Evolutionary conservation across 1,140 invertebrate genomes (phyloP), one percentile per base, ranked within the genome.

Genomic region (Carposina sasakii): DNA sequence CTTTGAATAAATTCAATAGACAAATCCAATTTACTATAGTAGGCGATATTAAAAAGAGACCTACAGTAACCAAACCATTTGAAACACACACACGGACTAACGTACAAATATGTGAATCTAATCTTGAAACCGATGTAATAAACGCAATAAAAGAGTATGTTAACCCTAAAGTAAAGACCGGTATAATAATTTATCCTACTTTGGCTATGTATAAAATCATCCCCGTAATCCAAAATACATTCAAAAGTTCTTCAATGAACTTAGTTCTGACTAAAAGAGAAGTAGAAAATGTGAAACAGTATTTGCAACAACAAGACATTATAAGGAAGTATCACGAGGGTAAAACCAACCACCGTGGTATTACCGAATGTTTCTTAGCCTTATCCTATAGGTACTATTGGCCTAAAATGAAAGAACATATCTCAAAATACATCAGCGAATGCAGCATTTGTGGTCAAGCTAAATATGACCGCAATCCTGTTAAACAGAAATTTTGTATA

Each of bases 81-180:
- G 26, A 28, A 6, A 28, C 6, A 8, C 26, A 28, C 26, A 28
- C 26, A 28, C 26, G 26, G 26, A 12, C 12, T 12, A 28, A 6
- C 6, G 26, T 28, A 8, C 26, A 28, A 28, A 28, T 28, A 8
- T 36, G 8, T 8, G 33, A 36, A 15, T 36, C 33, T 16, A 36
- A 36, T 15, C 6, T 36, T 8, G 33, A 36, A 16, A 36, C 5
- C 5, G 33, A 36, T 16, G 15, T 16, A 5, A 36, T 36, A 6
- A 36, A 36, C 16, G 33, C 9, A 16, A 36, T 36, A 36, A 36
- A 36, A 36, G 33, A 36, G 13, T 36, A 36, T 16, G 33, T 36
- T 16, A 6, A 36, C 16, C 33, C 33, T 8, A 36, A 36, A 16
- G 13, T 36, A 36, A 36, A n/a, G n/a, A n/a, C n/a, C n/a, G n/a